Evolutionary conservation across 1,140 invertebrate species (phyloP), one percentile per base, ranked within the genome.

Genomic region (Platyura marginata): DNA sequence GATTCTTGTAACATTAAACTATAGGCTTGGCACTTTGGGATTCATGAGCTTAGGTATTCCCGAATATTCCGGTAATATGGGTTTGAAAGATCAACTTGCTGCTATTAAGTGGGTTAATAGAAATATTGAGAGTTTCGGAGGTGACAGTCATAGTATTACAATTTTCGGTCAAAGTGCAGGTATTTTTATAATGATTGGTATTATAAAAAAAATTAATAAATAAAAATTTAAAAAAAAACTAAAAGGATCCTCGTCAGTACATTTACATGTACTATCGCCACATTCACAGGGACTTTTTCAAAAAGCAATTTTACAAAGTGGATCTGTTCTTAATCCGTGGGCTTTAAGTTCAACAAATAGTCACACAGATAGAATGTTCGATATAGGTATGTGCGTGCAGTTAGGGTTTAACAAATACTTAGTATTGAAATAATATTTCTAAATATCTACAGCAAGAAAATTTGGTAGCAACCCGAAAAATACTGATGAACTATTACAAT

Each of bases 31-130:
- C 10, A 51, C 61, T 3, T 54, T 71, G 8, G 70, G 70, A 0
- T 83, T 81, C 49, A 52, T 83, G 11, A 75, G 71, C 45, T 73
- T 75, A 0, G 69, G 68, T 21, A 71, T 67, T 39, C 52, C 62
- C 1, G 62, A 64, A 3, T 64, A 68, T 0, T 70, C 77, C 1
- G 82, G 81, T 16, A 85, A 86, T 54, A 68, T 71, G 33, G 81
- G 77, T 4, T 55, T 87, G 32, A 79, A 79, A 48, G 84, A 88
- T 61, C 80, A 85, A 57, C 66, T 72, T 2, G 57, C 72, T 34
- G 74, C 75, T 0, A 61, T 88, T 8, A 69, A 75, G 48, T 89
- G 84, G 83, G 66, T 86, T 1, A 66, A 77, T 21, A 63, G 69
- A 45, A 81, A 86, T 48, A 81, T 86, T 10, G 63, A 49, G 3